These are phyloP conservation scores for Muscicapa comitata DNA, from an alignment of 2,797 vertebrate genomes.

Conservation along the genomic window DNA sequence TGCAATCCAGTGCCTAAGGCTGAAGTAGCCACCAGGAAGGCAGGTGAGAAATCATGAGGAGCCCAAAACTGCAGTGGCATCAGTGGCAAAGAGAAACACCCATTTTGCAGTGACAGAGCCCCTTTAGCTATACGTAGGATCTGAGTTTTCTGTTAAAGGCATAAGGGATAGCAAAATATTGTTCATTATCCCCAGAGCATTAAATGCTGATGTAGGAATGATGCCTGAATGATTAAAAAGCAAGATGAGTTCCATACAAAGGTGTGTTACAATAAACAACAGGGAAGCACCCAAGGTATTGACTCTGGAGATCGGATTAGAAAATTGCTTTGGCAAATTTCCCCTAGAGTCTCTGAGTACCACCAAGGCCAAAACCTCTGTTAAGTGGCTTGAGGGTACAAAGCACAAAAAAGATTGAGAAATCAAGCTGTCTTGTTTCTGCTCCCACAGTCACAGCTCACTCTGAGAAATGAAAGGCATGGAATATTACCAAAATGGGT, in stretches of 20 bases:
- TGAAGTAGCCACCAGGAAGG: neutral
- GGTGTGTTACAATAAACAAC: neutral
- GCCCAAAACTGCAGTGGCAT: neutral
- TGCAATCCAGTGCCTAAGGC: neutral
- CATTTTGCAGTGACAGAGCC: neutral
- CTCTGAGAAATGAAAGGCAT: neutral
- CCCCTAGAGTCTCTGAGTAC: neutral
- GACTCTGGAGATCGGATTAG: neutral
- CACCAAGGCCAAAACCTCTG: neutral
- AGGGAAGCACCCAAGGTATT: neutral
- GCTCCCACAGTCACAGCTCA: neutral
- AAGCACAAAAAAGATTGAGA: neutral
- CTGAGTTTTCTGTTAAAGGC: neutral
- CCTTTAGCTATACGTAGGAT: neutral
- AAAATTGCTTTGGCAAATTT: neutral
- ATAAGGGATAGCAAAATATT: neutral
- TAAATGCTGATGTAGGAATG: neutral
- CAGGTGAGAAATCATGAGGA: neutral
- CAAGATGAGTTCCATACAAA: neutral
- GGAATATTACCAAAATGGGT: neutral
- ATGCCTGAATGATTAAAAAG: neutral
- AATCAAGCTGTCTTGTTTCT: neutral
- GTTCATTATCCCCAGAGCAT: neutral
- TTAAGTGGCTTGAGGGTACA: neutral
- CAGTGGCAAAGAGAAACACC: neutral